Percentiles rank a stretch among this genome's conserved stretches.
Conservation (phyloP, 2,113 vertebrate genomes). For the Pygoscelis adeliae region DNA sequence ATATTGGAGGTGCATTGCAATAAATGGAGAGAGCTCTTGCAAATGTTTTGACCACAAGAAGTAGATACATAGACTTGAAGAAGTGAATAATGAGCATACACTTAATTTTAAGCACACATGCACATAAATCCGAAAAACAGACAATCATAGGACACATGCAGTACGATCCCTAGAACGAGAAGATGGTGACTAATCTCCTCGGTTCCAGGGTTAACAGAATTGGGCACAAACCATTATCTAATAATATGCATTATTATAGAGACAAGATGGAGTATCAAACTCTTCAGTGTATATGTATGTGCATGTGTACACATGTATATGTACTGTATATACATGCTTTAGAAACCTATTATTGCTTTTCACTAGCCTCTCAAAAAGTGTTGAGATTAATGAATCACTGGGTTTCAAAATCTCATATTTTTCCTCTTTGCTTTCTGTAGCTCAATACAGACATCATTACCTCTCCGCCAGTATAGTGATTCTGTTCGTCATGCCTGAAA, state of each 20-base stretch:
- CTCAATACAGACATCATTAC: constrained; percentile 75
- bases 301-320: not conserved
- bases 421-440: constrained; percentile 19
- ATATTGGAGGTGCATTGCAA: not conserved
- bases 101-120: not conserved
- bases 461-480: constrained; percentile 62
- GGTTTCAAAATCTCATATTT: constrained; percentile 53
- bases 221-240: not conserved
- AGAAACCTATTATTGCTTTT: constrained; percentile 46
- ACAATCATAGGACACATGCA: not conserved
- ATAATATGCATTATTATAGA: not conserved
- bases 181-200: not conserved
- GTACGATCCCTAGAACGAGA: fast-evolving
- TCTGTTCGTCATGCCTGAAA: constrained; percentile 81
- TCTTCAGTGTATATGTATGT: not conserved
- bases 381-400: constrained; percentile 62
- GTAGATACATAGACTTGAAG: fast-evolving
- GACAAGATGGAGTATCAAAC: not conserved
- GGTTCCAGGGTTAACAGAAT: not conserved
- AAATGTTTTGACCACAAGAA: not conserved
- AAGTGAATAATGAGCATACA: not conserved
- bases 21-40: fast-evolving
- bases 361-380: constrained; percentile 18
- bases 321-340: not conserved
- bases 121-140: not conserved